Conservation (phyloP, 2,888 invertebrate genomes). For the Spisula solida region DNA sequence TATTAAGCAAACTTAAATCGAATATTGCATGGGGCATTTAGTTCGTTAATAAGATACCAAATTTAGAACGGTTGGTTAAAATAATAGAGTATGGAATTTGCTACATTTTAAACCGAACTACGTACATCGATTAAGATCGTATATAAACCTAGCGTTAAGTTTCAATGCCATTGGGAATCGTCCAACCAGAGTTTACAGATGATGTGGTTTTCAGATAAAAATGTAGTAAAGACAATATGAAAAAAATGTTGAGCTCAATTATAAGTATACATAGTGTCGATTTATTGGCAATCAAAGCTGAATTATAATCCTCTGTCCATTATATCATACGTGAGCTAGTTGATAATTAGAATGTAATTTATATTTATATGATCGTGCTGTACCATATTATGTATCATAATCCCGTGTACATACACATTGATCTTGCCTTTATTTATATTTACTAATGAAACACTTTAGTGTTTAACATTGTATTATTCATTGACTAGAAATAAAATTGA, state of each 20-base stretch:
- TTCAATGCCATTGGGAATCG: slow-evolving; percentile 37
- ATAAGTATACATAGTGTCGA: slow-evolving; percentile 21
- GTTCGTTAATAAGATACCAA: not conserved
- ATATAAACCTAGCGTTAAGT: slow-evolving; percentile 22
- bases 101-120: not conserved
- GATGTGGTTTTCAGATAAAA: slow-evolving; percentile 36
- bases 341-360: not conserved
- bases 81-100: not conserved
- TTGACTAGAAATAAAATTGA: slow-evolving; percentile 9
- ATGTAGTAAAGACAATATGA: not conserved
- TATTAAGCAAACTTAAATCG: not conserved
- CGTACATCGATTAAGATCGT: not conserved
- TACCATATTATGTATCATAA: slow-evolving; percentile 9
- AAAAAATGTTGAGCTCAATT: not conserved
- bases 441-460: not conserved
- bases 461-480: not conserved
- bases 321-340: not conserved
- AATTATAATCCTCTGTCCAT: not conserved
- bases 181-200: slow-evolving; percentile 49
- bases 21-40: not conserved
- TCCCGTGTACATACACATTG: not conserved
- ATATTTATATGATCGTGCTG: not conserved
- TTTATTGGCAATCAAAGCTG: slow-evolving; percentile 28
- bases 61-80: not conserved
- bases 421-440: slow-evolving; percentile 8